Conservation (phyloP, 2,888 invertebrate species). For the Cheilosia impressa region DNA sequence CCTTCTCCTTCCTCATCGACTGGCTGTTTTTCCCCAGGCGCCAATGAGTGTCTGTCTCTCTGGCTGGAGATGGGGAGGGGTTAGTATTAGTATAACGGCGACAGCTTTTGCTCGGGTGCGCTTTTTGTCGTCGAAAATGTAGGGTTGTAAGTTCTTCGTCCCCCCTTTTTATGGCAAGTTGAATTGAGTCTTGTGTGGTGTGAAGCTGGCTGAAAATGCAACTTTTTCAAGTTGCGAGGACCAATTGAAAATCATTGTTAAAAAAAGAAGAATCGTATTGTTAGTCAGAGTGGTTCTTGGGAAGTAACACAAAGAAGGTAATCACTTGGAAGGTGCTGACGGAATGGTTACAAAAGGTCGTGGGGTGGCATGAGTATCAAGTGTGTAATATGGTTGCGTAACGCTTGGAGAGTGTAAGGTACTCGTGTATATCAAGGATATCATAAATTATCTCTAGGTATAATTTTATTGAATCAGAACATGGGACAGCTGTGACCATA, state of each 20-base stretch:
- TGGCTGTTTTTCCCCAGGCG: slow-evolving; percentile 21
- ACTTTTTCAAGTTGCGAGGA: slow-evolving; percentile 14
- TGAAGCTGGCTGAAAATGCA: slow-evolving; percentile 26
- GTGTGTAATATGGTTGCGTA: slow-evolving; percentile 29
- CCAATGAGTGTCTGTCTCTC: background rate
- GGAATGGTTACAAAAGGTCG: background rate
- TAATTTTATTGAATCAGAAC: slow-evolving; percentile 7
- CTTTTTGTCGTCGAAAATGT: background rate
- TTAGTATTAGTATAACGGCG: background rate
- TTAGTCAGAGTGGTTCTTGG: slow-evolving; percentile 10
- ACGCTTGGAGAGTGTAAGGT: background rate
- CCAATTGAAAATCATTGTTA: slow-evolving; percentile 42
- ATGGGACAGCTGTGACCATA: background rate
- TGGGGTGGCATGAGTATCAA: background rate
- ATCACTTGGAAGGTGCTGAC: slow-evolving; percentile 20
- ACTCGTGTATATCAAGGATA: slow-evolving; percentile 8
- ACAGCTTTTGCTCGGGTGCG: slow-evolving; percentile 7
- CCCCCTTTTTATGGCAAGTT: slow-evolving; percentile 34
- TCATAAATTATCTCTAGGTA: slow-evolving; percentile 4
- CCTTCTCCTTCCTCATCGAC: slow-evolving; percentile 3
- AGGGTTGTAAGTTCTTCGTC: background rate
- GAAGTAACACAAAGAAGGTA: slow-evolving; percentile 25
- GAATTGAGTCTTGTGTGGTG: background rate
- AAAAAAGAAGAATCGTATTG: slow-evolving; percentile 13
- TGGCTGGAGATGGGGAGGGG: background rate